phyloP scores from a whole-genome alignment of 2,888 invertebrate species.

The Sesia bembeciformis region DNA sequence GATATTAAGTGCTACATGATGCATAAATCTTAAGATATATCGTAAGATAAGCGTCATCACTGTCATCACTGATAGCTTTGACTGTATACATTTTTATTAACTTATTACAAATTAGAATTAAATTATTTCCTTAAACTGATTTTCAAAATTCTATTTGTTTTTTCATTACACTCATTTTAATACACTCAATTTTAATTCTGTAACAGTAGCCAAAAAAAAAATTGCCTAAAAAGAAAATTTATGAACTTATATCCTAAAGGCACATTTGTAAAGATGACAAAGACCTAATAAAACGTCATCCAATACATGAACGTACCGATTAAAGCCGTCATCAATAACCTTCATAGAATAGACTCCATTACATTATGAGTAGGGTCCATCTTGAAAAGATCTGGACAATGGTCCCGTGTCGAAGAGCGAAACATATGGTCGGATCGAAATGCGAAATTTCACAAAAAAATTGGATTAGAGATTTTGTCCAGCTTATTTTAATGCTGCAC shows the following conservation, averaged over 20 bases:
- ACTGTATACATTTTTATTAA: no score
- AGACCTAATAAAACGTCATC: constrained; percentile 44
- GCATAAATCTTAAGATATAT: no score
- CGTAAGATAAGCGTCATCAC: no score
- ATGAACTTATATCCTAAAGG: constrained; percentile 17
- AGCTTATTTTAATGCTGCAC: constrained; percentile 43
- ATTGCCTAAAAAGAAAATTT: constrained; percentile 24
- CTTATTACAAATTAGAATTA: no score
- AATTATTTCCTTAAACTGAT: no score
- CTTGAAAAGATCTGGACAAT: constrained; percentile 53
- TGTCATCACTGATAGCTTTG: no score
- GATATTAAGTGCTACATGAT: no score
- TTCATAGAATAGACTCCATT: constrained; percentile 31
- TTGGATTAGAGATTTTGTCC: constrained; percentile 60
- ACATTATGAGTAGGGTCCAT: constrained; percentile 32
- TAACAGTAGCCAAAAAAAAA: neutral
- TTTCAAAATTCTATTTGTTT: no score
- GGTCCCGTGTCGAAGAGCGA: constrained; percentile 28
- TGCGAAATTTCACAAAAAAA: constrained; percentile 41
- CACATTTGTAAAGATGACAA: constrained; percentile 34
- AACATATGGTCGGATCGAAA: constrained; percentile 49
- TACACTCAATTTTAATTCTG: no score
- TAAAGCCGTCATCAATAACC: constrained; percentile 55
- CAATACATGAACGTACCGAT: constrained; percentile 33
- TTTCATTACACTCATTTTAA: no score